Evolutionary conservation across 2,797 vertebrate species (phyloP), one percentile per base, ranked within the genome.

Genomic region (Caiman crocodilus): DNA sequence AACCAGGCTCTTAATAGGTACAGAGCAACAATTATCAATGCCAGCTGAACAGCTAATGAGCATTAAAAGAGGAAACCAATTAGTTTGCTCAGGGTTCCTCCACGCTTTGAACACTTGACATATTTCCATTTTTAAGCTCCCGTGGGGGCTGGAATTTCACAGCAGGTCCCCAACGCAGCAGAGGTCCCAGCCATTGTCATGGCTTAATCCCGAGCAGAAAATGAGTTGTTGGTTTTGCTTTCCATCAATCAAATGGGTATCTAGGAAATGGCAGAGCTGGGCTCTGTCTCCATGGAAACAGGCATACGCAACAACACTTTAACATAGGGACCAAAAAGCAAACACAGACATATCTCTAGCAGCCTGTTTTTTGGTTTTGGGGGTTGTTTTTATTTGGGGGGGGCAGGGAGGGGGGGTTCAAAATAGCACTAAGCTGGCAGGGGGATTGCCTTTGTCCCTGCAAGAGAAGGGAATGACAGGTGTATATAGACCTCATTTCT

Each of bases 1-100:
- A 85, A 79, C n/a, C 5, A 0, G 73, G 77, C 84, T 90, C 88
- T 92, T 94, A 94, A 93, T 87, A 86, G 79, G 90, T 91, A 75
- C 90, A 90, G 91, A 92, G 81, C 81, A 90, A 78, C 95, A 95
- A 93, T 94, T 94, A 94, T 85, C 94, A 73, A 88, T 0, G 65
- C 26, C 57, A 79, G 91, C 80, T 21, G 91, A 94, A 90, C n/a
- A 95, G 93, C 91, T 96, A 90, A 57, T 71, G 21, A 85, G 88
- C 92, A n/a, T 21, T 87, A 73, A 76, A 42, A 81, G 26, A 42
- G 5, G n/a, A 65, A 94, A 58, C 75, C 87, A 89, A 95, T 96
- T 87, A 25, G 80, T 74, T 93, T 93, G 83, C 87, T 79, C 3
- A 75, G 94, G 92, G 96, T 92, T 88, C 84, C 92, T 94, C 73